Conservation (phyloP, 2,888 invertebrate species). For the Ditula angustiorana region DNA sequence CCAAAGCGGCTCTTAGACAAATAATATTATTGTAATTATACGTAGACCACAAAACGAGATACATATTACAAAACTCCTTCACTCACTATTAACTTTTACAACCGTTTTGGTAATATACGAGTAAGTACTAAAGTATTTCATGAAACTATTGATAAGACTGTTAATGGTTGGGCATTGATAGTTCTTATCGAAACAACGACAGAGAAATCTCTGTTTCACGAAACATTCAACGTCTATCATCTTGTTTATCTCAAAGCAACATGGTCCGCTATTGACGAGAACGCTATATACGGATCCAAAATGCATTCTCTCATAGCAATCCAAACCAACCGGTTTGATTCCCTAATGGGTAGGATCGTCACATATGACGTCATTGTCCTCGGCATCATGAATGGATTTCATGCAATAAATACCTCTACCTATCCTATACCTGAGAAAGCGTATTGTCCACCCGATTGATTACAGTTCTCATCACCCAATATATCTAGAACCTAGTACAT, state of each 20-base stretch:
- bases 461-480: constrained; percentile 14
- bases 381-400: constrained; percentile 8
- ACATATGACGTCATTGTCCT: constrained; percentile 29
- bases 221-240: too few species aligned
- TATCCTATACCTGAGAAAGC: not conserved
- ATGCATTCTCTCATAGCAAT: constrained; percentile 5
- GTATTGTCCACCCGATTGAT: constrained; percentile 25
- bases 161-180: too few species aligned
- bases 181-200: too few species aligned
- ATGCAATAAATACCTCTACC: constrained; percentile 13
- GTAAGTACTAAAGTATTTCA: too few species aligned
- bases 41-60: too few species aligned
- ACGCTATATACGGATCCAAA: not conserved
- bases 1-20: too few species aligned
- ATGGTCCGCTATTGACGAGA: not conserved
- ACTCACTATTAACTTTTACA: too few species aligned
- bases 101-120: too few species aligned
- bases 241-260: not conserved
- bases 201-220: too few species aligned
- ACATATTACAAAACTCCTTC: too few species aligned
- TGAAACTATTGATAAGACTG: too few species aligned
- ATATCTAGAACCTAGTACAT: not conserved
- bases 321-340: constrained; percentile 12
- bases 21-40: too few species aligned
- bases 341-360: constrained; percentile 20